Evolutionary conservation across 1,140 invertebrate genomes (phyloP).

Genomic region (Tribolium castaneum): DNA sequence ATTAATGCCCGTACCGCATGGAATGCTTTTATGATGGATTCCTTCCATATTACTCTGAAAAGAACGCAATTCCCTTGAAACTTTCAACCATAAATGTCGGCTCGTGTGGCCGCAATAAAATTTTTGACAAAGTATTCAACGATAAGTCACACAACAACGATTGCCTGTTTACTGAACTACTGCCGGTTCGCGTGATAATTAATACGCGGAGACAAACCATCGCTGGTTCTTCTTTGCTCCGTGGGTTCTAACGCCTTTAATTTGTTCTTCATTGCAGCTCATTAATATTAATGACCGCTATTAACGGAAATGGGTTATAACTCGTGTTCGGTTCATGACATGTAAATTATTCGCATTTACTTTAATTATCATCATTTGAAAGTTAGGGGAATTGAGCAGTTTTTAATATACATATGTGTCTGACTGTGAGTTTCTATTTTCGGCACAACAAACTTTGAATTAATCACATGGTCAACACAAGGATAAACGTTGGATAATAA

Average conservation of each 20-base stretch:
- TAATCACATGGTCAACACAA: slow-evolving; percentile 5
- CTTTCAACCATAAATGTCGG: slow-evolving; percentile 48
- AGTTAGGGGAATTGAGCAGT: slow-evolving; percentile 18
- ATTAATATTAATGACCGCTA: slow-evolving; percentile 41
- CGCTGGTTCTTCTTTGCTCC: neutral
- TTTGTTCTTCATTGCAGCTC: slow-evolving; percentile 40
- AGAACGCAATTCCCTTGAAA: slow-evolving; percentile 52
- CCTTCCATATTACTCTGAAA: slow-evolving; percentile 49
- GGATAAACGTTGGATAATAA: slow-evolving; percentile 6
- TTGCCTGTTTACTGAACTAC: neutral
- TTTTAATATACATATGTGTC: slow-evolving; percentile 1
- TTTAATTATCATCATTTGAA: slow-evolving; percentile 41
- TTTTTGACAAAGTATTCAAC: slow-evolving; percentile 51
- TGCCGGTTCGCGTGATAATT: slow-evolving; percentile 11
- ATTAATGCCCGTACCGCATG: slow-evolving; percentile 52
- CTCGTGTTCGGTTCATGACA: slow-evolving; percentile 33
- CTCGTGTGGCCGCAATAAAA: slow-evolving; percentile 48
- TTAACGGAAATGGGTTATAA: slow-evolving; percentile 42
- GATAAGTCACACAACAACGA: slow-evolving; percentile 12
- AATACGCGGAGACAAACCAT: slow-evolving; percentile 2
- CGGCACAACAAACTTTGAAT: slow-evolving; percentile 11
- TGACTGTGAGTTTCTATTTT: slow-evolving; percentile 7
- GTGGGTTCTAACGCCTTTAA: slow-evolving; percentile 28
- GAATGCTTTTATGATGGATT: slow-evolving; percentile 57
- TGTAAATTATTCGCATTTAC: slow-evolving; percentile 42